phyloP scores from a whole-genome alignment of 2,113 vertebrate species.

The Ginglymostoma cirratum region DNA sequence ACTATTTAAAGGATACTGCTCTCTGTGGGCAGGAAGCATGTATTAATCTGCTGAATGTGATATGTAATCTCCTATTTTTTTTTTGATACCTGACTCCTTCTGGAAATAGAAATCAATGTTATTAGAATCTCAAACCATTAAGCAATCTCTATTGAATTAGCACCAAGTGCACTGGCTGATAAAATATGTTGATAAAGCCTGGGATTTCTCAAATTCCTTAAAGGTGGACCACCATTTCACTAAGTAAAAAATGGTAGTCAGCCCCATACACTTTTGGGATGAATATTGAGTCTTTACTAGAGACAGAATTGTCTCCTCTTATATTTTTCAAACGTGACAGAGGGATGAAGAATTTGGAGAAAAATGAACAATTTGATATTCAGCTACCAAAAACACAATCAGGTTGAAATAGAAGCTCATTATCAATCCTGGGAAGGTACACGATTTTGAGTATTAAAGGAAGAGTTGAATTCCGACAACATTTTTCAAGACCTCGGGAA shows the following conservation, averaged over 20 bases:
- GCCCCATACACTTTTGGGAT: background rate
- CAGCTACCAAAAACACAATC: background rate
- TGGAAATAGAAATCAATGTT: conserved; percentile 17
- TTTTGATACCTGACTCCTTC: conserved; percentile 23
- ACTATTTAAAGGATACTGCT: background rate
- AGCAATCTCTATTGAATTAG: conserved; percentile 17
- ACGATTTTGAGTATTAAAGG: background rate
- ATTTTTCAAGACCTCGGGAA: background rate
- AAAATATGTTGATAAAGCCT: conserved; percentile 3
- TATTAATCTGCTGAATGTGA: conserved; percentile 23
- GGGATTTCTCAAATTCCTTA: conserved; percentile 27
- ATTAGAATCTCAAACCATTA: conserved; percentile 25
- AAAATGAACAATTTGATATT: background rate
- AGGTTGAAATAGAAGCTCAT: background rate
- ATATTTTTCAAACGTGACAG: background rate
- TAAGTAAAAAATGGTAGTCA: background rate
- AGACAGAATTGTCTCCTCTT: background rate
- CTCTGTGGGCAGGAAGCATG: background rate
- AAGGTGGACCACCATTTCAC: background rate
- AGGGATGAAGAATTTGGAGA: background rate
- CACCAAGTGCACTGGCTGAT: background rate
- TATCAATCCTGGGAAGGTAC: background rate
- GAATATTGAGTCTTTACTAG: background rate
- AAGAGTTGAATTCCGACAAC: background rate
- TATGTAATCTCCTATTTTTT: conserved; percentile 7